Evolutionary conservation across 1,140 invertebrate genomes (phyloP).

Genomic region (Hycleus phaleratus): DNA sequence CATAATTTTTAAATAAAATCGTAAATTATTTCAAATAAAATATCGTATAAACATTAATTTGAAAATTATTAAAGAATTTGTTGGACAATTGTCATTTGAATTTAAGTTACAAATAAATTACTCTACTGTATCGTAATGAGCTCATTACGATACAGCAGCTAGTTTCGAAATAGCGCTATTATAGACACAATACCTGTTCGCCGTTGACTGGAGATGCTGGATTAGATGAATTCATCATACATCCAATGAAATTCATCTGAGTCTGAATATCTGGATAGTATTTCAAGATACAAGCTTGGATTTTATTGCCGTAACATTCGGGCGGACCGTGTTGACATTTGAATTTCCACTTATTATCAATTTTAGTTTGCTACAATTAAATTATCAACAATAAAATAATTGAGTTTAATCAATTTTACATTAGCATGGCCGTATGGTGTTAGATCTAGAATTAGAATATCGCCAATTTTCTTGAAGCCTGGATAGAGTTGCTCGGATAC

Average conservation of each 20-base stretch:
- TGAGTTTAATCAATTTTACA: background rate
- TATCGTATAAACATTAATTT: too few relatives aligned
- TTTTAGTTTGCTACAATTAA: too few relatives aligned
- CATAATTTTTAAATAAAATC: background rate
- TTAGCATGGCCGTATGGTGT: constrained; percentile 1
- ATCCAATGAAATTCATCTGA: constrained; percentile 2
- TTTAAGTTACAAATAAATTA: too few relatives aligned
- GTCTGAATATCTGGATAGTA: constrained; percentile 13
- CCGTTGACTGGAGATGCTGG: background rate
- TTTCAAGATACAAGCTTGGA: constrained; percentile 51
- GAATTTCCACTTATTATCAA: constrained; percentile 39
- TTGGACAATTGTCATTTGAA: too few relatives aligned
- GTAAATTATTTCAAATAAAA: too few relatives aligned
- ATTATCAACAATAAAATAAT: too few relatives aligned
- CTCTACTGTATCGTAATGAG: too few relatives aligned
- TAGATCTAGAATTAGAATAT: constrained; percentile 17
- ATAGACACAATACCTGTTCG: background rate
- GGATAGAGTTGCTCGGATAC: constrained; percentile 33
- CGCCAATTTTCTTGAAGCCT: background rate
- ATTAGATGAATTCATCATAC: background rate
- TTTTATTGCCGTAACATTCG: constrained; percentile 54
- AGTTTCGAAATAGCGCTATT: too few relatives aligned
- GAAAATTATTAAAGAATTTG: too few relatives aligned
- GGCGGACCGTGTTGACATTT: constrained; percentile 54
- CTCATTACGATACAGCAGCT: too few relatives aligned